A percentile compares a stretch with the other conserved stretches of the same genome.
Evolutionary conservation across 2,797 vertebrate species (phyloP).

Genomic region (Coluber constrictor): DNA sequence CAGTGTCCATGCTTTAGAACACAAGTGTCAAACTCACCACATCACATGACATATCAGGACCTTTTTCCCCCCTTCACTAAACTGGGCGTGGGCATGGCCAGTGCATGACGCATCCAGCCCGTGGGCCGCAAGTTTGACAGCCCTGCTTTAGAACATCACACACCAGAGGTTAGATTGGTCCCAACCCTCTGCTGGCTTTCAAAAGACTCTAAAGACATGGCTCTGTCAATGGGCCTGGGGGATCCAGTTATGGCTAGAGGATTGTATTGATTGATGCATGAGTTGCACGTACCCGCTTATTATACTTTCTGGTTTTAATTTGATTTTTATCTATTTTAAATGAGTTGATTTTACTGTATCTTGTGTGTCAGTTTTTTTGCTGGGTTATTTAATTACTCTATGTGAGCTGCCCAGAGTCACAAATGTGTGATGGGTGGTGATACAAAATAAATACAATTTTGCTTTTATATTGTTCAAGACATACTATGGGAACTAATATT

Average conservation of each 20-base stretch:
- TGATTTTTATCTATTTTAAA: background rate
- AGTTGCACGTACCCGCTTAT: background rate
- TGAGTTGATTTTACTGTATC: background rate
- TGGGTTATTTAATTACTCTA: background rate
- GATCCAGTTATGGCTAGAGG: background rate
- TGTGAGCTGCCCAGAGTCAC: background rate
- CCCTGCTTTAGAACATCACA: background rate
- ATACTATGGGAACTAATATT: background rate
- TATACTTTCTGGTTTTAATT: background rate
- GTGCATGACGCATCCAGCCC: fast-evolving
- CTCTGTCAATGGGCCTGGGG: background rate
- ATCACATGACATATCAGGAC: no score
- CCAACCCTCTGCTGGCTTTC: background rate
- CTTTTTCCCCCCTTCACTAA: no score
- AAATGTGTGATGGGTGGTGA: background rate
- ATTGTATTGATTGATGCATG: background rate
- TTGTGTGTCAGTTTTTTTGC: background rate
- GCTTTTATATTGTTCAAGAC: background rate
- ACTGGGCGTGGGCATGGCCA: no score
- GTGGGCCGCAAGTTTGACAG: no score
- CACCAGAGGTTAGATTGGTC: background rate
- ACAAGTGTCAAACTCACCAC: no score
- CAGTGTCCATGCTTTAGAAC: background rate
- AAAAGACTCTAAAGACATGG: background rate
- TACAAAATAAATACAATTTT: background rate